Evolutionary conservation across 2,797 vertebrate genomes (phyloP).

Genomic region (Antennarius maculatus): DNA sequence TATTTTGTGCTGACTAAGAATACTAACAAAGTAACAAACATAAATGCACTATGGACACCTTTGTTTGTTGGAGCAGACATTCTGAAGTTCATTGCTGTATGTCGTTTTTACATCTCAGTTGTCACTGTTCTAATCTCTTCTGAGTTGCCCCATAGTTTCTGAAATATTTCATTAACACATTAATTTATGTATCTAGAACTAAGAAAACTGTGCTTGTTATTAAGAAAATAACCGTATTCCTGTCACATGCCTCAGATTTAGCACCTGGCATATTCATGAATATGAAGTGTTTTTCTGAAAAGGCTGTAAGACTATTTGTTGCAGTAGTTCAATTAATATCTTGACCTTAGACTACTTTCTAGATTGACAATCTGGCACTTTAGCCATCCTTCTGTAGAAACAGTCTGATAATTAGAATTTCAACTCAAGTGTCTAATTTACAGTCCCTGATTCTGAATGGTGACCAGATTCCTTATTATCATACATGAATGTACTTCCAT

Average conservation of each 20-base stretch:
- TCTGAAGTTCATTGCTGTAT: not conserved
- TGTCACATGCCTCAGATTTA: conserved; percentile 22
- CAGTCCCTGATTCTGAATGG: conserved; percentile 65
- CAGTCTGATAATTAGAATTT: conserved; percentile 79
- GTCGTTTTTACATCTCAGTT: not conserved
- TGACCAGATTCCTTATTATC: conserved; percentile 67
- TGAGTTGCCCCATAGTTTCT: conserved; percentile 4
- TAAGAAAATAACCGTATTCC: conserved; percentile 25
- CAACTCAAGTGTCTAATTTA: conserved; percentile 77
- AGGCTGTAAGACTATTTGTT: conserved; percentile 42
- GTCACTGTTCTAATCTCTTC: conserved; percentile 9
- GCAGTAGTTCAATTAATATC: conserved; percentile 75
- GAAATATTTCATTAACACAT: conserved; percentile 43
- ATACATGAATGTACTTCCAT: conserved; percentile 44
- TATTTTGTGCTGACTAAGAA: too few species aligned
- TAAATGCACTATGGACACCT: too few species aligned
- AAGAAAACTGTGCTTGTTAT: not conserved
- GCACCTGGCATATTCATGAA: conserved; percentile 27
- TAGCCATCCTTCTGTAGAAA: conserved; percentile 71
- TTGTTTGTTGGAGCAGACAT: conserved; percentile 1
- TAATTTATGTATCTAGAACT: conserved; percentile 8
- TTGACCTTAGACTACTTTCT: conserved; percentile 71
- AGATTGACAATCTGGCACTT: conserved; percentile 74
- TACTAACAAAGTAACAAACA: too few species aligned
- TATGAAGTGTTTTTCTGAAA: conserved; percentile 27